Evolutionary conservation across 1,140 invertebrate species (phyloP).

Genomic region (Drosophila yakuba): DNA sequence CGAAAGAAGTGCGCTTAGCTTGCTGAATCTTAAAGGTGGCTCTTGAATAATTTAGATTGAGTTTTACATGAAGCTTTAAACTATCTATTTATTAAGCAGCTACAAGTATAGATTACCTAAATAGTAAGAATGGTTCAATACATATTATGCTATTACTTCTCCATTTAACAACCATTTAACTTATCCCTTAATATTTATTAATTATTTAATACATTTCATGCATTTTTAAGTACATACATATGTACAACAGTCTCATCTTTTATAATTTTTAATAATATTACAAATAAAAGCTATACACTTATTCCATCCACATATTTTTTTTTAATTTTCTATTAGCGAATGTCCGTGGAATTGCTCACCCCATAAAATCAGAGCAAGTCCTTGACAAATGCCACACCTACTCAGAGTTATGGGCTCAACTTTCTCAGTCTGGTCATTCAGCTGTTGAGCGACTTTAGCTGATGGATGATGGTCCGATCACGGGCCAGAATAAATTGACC

Average conservation of each 20-base stretch:
- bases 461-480: slow-evolving; percentile 24
- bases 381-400: slow-evolving; percentile 43
- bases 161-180: too few species aligned
- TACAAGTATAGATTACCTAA: too few species aligned
- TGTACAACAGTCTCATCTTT: too few species aligned
- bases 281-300: too few species aligned
- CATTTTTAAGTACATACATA: too few species aligned
- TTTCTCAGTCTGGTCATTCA: slow-evolving; percentile 20
- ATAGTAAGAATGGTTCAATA: too few species aligned
- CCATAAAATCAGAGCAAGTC: slow-evolving; percentile 41
- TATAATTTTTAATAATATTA: too few species aligned
- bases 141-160: too few species aligned
- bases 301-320: not conserved
- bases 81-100: not conserved
- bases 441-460: slow-evolving; percentile 33
- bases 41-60: not conserved
- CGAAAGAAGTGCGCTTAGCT: not conserved
- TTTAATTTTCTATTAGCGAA: not conserved
- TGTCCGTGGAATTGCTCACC: slow-evolving; percentile 4
- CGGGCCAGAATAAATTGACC: slow-evolving; percentile 61
- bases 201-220: too few species aligned
- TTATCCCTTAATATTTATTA: too few species aligned
- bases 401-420: slow-evolving; percentile 6
- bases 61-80: not conserved
- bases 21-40: not conserved